phyloP scores from a whole-genome alignment of 1,140 invertebrate species.

The Mizuhopecten yessoensis region DNA sequence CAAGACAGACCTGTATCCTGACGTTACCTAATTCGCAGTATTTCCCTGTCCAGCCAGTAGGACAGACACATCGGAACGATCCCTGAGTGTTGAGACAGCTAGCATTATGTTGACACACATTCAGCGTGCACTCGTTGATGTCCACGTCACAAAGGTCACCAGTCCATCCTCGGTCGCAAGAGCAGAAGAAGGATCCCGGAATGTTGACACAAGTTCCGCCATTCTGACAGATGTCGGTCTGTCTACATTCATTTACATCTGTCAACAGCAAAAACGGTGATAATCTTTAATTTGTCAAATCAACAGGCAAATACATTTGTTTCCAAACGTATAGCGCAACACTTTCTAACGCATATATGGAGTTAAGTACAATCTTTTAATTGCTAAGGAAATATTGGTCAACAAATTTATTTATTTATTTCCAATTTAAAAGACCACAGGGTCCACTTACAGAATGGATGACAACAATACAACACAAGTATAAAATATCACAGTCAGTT shows the following conservation, averaged over 20 bases:
- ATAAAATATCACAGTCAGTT: too few species aligned
- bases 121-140: conserved; percentile 92
- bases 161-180: conserved; percentile 64
- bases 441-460: too few species aligned
- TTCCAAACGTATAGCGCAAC: too few species aligned
- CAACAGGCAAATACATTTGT: too few species aligned
- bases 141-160: conserved; percentile 92
- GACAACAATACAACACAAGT: too few species aligned
- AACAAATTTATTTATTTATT: too few species aligned
- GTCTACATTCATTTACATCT: conserved; percentile 82
- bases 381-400: too few species aligned
- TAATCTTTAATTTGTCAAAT: too few species aligned
- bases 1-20: too few species aligned
- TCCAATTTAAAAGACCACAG: too few species aligned
- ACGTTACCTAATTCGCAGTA: conserved; percentile 89
- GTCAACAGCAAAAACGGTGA: background rate
- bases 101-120: conserved; percentile 83
- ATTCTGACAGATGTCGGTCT: conserved; percentile 88
- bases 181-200: conserved; percentile 88
- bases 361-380: too few species aligned
- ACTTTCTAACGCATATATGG: too few species aligned
- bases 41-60: conserved; percentile 92
- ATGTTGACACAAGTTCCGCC: conserved; percentile 92
- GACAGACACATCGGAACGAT: conserved; percentile 93
- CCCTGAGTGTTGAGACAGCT: conserved; percentile 80